These are phyloP conservation scores for Halcyon senegalensis DNA, from an alignment of 2,113 vertebrate species.

Conservation along the genomic window DNA sequence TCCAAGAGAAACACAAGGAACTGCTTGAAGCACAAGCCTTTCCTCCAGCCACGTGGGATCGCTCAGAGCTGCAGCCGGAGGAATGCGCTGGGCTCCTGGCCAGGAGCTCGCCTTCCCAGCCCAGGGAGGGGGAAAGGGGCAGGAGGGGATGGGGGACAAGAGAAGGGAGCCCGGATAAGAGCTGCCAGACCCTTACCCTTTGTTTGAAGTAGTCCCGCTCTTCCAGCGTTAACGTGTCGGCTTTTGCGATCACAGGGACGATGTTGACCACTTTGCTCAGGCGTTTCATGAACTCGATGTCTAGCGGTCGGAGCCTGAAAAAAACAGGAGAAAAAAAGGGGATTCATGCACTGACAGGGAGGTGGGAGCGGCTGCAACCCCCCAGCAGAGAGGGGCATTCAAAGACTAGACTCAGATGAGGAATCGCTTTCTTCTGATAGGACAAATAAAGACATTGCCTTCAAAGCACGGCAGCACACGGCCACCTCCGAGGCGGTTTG, in stretches of 20 bases:
- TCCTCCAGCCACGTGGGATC: slow-evolving; percentile 23
- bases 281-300: slow-evolving; percentile 97
- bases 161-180: not conserved
- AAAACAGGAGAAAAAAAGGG: not conserved
- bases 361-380: not conserved
- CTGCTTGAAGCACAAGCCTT: not conserved
- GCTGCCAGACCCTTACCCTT: slow-evolving; percentile 76
- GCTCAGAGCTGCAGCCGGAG: not conserved
- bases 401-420: not conserved
- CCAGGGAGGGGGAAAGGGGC: not conserved
- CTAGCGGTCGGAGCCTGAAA: slow-evolving; percentile 89
- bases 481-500: not conserved
- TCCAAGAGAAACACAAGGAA: slow-evolving; percentile 67
- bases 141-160: not conserved
- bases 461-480: not conserved
- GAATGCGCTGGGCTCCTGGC: slow-evolving; percentile 17
- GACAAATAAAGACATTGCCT: not conserved
- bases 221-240: slow-evolving; percentile 95
- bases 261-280: slow-evolving; percentile 99
- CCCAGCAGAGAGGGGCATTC: not conserved
- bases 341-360: fast-evolving
- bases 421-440: fast-evolving
- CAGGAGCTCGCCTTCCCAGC: not conserved
- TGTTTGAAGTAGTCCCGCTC: slow-evolving; percentile 95
- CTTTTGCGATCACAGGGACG: slow-evolving; percentile 94